Evolutionary conservation across 1,140 invertebrate species (phyloP).

Genomic region (Drepana arcuata): DNA sequence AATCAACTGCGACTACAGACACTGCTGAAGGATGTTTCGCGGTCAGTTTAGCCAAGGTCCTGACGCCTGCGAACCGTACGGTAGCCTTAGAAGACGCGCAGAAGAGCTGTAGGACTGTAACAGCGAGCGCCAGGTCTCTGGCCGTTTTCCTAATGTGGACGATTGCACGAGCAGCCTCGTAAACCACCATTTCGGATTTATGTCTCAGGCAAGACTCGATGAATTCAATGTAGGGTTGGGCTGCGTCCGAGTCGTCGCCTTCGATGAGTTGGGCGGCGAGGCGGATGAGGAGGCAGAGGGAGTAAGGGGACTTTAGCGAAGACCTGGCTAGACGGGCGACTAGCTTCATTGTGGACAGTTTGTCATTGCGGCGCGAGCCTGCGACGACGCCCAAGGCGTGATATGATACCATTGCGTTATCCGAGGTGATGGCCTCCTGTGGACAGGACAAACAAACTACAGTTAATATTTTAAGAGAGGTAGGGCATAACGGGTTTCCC

Average conservation of each 20-base stretch:
- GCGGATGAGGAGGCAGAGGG: constrained; percentile 93
- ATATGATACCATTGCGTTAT: constrained; percentile 94
- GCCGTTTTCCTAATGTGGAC: constrained; percentile 91
- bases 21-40: constrained; percentile 95
- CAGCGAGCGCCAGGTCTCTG: constrained; percentile 92
- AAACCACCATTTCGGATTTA: constrained; percentile 99
- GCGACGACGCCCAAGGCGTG: constrained; percentile 98
- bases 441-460: no score
- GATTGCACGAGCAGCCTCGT: constrained; percentile 96
- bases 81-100: constrained; percentile 96
- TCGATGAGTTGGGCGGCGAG: constrained; percentile 95
- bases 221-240: constrained; percentile 83
- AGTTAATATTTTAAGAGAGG: no score
- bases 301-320: constrained; percentile 93
- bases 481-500: no score
- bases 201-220: constrained; percentile 95
- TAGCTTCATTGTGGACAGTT: constrained; percentile 95
- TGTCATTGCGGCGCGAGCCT: constrained; percentile 94
- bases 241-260: constrained; percentile 85
- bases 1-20: constrained; percentile 96
- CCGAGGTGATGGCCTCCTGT: constrained; percentile 73
- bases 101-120: constrained; percentile 96
- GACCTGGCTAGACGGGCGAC: constrained; percentile 91
- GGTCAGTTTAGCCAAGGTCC: constrained; percentile 93
- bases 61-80: constrained; percentile 94